These are phyloP conservation scores for Elanoides forficatus DNA, from an alignment of 2,113 vertebrate genomes.

Conservation along the genomic window DNA sequence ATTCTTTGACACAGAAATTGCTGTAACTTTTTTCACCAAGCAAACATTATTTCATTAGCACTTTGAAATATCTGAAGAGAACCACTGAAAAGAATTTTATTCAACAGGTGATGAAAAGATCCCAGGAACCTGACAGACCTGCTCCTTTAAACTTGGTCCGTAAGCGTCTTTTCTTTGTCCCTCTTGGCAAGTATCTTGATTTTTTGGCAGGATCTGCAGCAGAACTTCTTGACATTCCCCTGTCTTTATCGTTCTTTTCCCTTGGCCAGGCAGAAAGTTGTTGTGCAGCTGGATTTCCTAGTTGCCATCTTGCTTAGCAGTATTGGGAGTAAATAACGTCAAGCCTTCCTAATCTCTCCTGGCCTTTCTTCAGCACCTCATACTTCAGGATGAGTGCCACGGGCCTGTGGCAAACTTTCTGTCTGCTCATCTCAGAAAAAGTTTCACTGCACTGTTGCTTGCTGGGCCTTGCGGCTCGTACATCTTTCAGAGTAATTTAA, in stretches of 20 bases:
- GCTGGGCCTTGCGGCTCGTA: not conserved
- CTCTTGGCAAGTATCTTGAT: not conserved
- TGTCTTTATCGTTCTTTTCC: not conserved
- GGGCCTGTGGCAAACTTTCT: not conserved
- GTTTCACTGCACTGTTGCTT: not conserved
- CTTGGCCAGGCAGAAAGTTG: not conserved
- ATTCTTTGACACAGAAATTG: not conserved
- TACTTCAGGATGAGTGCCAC: not conserved
- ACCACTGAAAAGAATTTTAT: not conserved
- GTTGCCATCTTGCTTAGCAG: not conserved
- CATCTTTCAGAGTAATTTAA: not conserved
- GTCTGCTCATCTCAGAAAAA: not conserved
- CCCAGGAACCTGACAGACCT: not conserved
- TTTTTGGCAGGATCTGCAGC: not conserved
- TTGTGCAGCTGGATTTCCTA: not conserved
- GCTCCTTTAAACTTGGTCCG: not conserved
- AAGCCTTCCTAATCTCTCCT: not conserved
- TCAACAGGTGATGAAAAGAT: not conserved
- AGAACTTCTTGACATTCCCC: not conserved
- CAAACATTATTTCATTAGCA: not conserved
- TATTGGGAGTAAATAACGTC: not conserved
- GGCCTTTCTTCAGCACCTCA: not conserved
- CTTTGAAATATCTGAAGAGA: not conserved
- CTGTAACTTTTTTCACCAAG: not conserved
- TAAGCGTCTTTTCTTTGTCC: not conserved